phyloP scores from a whole-genome alignment of 2,113 vertebrate species.

The Silurus asotus region DNA sequence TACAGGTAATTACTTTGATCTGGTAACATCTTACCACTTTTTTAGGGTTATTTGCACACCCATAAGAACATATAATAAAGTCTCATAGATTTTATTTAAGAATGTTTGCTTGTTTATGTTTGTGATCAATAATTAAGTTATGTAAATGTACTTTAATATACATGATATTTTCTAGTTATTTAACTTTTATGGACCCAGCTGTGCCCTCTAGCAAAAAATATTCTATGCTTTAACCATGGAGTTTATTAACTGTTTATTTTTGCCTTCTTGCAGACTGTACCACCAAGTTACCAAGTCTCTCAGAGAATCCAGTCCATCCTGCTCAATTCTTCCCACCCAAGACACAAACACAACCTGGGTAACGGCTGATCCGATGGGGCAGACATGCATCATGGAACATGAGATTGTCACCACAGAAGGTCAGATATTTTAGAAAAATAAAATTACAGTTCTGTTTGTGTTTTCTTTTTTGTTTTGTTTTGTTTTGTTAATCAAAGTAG shows the following conservation, averaged over 20 bases:
- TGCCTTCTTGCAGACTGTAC: slow-evolving; percentile 45
- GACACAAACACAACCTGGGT: slow-evolving; percentile 11
- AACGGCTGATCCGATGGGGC: slow-evolving; percentile 3
- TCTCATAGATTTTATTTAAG: not conserved
- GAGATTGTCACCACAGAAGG: slow-evolving; percentile 41
- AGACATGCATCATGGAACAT: slow-evolving; percentile 34
- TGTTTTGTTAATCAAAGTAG: not conserved
- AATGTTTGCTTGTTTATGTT: not conserved
- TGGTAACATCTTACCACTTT: not conserved
- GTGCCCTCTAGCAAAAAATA: not conserved
- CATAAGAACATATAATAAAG: not conserved
- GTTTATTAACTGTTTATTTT: not conserved
- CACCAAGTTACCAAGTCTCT: slow-evolving; percentile 44
- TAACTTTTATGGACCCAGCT: not conserved
- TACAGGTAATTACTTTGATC: slow-evolving; percentile 43
- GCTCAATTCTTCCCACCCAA: slow-evolving; percentile 12
- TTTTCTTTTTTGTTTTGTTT: too few relatives aligned
- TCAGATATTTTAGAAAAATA: not conserved
- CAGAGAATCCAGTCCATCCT: slow-evolving; percentile 31
- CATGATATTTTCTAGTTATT: too few relatives aligned
- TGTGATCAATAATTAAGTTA: not conserved
- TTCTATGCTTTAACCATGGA: not conserved
- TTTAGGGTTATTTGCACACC: not conserved
- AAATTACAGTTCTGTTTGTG: not conserved
- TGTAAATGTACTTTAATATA: not conserved